These are phyloP conservation scores for Pollimyrus isidori DNA, from an alignment of 2,113 vertebrate genomes.

Conservation along the genomic window DNA sequence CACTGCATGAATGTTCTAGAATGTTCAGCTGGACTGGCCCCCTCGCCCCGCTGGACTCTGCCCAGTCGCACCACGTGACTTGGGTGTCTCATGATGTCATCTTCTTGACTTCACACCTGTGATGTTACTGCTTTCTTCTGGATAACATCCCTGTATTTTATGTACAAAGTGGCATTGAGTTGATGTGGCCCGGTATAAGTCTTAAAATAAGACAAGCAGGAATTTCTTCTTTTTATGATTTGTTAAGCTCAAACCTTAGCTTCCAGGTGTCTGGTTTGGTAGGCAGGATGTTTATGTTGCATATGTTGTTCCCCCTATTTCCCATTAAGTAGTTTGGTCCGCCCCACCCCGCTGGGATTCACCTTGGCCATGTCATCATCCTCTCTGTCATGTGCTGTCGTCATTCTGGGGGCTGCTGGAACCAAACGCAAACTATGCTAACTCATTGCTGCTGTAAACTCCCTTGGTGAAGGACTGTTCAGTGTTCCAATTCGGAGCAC, in stretches of 20 bases:
- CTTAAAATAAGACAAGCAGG: neutral
- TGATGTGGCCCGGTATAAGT: neutral
- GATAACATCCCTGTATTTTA: neutral
- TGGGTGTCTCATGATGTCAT: neutral
- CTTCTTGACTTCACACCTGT: neutral
- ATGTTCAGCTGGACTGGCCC: neutral
- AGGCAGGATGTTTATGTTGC: neutral
- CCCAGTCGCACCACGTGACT: neutral
- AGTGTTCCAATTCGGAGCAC: conserved; percentile 45
- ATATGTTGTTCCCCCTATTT: neutral
- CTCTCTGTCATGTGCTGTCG: neutral
- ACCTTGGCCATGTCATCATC: neutral
- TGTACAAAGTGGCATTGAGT: neutral
- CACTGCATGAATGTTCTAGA: conserved; percentile 19
- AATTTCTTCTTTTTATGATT: neutral
- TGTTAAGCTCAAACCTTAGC: neutral
- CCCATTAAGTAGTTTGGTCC: neutral
- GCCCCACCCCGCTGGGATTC: neutral
- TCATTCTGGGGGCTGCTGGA: neutral
- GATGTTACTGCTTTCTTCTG: neutral
- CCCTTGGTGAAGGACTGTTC: conserved; percentile 35
- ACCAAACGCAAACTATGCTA: conserved; percentile 33
- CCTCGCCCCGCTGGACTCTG: neutral
- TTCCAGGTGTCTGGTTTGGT: neutral
- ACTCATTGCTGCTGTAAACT: conserved; percentile 38